Base-by-base conservation (phyloP, 2,888 invertebrate genomes). In the Parnassius apollo region DNA sequence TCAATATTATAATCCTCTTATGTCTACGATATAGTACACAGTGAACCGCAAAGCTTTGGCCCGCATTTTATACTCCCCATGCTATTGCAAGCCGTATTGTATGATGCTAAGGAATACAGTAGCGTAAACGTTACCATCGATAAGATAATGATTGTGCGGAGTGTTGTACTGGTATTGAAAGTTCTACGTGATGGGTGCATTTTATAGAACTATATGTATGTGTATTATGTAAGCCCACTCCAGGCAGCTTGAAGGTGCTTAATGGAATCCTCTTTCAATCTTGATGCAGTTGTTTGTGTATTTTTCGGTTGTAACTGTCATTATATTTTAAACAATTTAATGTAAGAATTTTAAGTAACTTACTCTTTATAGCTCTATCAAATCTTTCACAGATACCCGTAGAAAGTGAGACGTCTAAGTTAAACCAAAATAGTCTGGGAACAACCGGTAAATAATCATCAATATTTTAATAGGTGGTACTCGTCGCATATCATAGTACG, bases 1-100 rank as follows among this genome's bases (percentile, higher is more conserved):
- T 72, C 73, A 70, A 72, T 76, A 74, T 74, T 73, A 70, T 78
- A 80, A 79, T 80, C 80, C 78, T 74, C 79, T 80, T 79, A 79
- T 64, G 76, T 77, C 71, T 73, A 70, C 76, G 69, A 70, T 74
- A 72, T 70, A 69, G 67, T 70, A 35, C 49, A 64, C 59, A 25
- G 63, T 13, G 59, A 42, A 46, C 63, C 44, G 46, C 57, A 48
- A 59, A 57, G 64, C 45, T 62, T 50, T 50, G 18, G 7, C 18
- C 45, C 49, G 49, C 54, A 50, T 12, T 9, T 35, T 8, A 2
- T 35, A 45, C 12, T 4, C 42, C 1, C 7, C 12, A 50, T 12
- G 45, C 48, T 1, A 58, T 44, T 22, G 10, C 35, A 18, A 13
- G 0, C 58, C 22, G n/a, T 58, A 59, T 42, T 1, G 0, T 45